Base-by-base conservation (phyloP, 2,113 vertebrate species). In the Corapipo altera region DNA sequence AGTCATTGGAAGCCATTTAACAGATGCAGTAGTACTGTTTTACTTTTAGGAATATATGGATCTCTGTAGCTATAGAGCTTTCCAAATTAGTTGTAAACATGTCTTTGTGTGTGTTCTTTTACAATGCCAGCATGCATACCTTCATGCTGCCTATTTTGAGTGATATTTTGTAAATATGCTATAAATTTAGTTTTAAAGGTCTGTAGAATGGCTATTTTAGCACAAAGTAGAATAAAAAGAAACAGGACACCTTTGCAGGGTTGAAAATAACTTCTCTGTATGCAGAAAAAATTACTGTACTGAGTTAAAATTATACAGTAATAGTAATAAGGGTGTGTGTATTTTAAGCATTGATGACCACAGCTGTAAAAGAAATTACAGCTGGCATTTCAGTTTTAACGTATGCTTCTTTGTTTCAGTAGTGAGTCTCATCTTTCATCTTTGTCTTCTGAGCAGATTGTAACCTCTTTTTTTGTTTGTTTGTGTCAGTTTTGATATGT, bases 221-320 rank as follows among this genome's bases (percentile, higher is more conserved):
- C 39, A 66, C 75, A 74, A 91, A 96, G 35, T 44, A 64, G n/a
- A 93, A 72, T 95, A 91, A 96, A 96, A 96, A 88, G 64, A 91
- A 97, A 90, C 48, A 46, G 92, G 57, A 73, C 58, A 37, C 35
- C 64, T 97, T 70, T 97, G 70, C 93, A 95, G 44, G 15, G 5
- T 75, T 97, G 85, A 87, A 97, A 96, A 91, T 89, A 90, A 77
- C 78, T 95, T 92, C 32, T 74, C 61, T 39, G 11, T 88, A 21
- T 92, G 57, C 59, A 91, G 66, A 74, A 94, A 79, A 75, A 77
- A 27, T 77, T 94, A 57, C 81, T 96, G 43, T 90, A 46, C 77
- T 74, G 55, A 85, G 76, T 92, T 94, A 95, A 96, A 97, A 89
- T 85, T 89, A 22, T 37, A 30, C 43, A 72, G 30, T 65, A 69